Base-by-base conservation (phyloP, 2,113 vertebrate genomes). In the Notechis scutatus region DNA sequence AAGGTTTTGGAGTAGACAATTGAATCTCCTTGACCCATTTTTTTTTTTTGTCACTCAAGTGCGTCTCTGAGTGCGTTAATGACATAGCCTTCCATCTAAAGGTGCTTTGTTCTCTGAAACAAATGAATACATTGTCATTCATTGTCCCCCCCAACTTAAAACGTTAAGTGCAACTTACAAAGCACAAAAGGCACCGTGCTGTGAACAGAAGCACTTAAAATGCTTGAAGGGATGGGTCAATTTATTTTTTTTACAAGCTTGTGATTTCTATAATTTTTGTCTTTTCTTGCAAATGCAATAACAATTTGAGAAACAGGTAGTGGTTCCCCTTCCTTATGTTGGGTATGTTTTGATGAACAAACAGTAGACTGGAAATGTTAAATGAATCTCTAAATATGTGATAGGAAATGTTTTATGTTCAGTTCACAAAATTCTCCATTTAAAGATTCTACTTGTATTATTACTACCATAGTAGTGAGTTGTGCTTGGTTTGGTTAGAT, bases 161-260 rank as follows among this genome's bases (percentile, higher is more conserved):
- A 81, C n/a, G 29, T 95, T 92, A 96, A 96, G 59, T 47, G 21
- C 54, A 89, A 90, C 11, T 91, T 94, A 54, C 2, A 89, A 91
- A 86, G 87, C 92, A 39, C 92, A 50, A 85, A 94, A 64, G 59
- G 89, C 92, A 92, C 88, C 47, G 24, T 12, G 3, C n/a, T 85
- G 54, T 15, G 86, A 23, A 91, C 86, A 89, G 54, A 94, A 94
- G 69, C 29, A 90, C 54, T 92, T 94, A 52, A 9, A 90, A 87
- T 93, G 29, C 85, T 94, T 34, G 74, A 88, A 85, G 61, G 69
- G 26, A 12, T 45, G 29, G 95, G 18, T 8, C 29, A 93, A 42
- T 56, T 56, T 54, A 93, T 69, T 42, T 94, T 42, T 94, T 45
- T 93, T 92, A 94, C 3, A 93, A 94, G 69, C 93, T 26, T 50